Evolutionary conservation across 2,888 invertebrate species (phyloP).

Genomic region (Autographa pulchrina): DNA sequence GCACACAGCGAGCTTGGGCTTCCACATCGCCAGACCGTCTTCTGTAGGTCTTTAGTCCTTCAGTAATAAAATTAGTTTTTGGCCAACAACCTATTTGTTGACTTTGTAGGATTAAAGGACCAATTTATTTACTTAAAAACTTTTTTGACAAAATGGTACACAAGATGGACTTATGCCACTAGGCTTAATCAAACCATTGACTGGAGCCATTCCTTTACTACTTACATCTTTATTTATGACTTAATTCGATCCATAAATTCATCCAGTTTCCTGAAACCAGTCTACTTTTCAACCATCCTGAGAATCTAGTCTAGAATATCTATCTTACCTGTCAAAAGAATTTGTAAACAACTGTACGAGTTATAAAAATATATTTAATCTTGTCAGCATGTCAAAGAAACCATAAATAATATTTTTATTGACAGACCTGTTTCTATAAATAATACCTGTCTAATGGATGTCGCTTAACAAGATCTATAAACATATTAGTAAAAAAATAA

Average conservation of each 20-base stretch:
- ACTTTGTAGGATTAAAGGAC: no score
- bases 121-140: no score
- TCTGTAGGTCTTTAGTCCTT: no score
- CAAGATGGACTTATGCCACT: no score
- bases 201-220: background rate
- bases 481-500: slow-evolving; percentile 35
- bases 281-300: background rate
- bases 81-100: no score
- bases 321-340: background rate
- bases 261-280: background rate
- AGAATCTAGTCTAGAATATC: background rate
- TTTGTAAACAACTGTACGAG: background rate
- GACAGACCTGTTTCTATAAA: slow-evolving; percentile 48
- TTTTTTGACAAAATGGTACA: no score
- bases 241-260: background rate
- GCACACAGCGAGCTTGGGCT: no score
- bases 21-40: no score
- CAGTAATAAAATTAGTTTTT: no score
- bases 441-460: slow-evolving; percentile 37
- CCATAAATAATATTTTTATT: slow-evolving; percentile 55
- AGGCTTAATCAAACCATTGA: background rate
- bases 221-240: background rate
- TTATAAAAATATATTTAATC: slow-evolving; percentile 24
- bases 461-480: slow-evolving; percentile 33
- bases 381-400: slow-evolving; percentile 46